These are phyloP conservation scores for Vandiemenella viatica DNA, from an alignment of 2,888 invertebrate genomes.

Conservation along the genomic window DNA sequence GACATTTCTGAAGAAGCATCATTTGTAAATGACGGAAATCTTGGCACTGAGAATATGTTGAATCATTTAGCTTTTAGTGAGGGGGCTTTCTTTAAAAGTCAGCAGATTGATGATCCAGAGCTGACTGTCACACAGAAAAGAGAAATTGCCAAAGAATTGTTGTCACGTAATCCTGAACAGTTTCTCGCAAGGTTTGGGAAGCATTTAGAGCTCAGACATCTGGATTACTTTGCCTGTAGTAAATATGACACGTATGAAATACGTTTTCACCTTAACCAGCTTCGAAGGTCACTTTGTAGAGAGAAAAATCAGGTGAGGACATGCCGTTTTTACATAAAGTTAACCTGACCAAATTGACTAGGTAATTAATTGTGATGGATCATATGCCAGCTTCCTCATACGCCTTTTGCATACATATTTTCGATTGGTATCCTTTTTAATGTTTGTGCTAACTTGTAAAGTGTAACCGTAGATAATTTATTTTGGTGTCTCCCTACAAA, in stretches of 20 bases:
- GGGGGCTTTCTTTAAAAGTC: conserved; percentile 60
- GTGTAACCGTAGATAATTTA: too few relatives aligned
- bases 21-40: neutral
- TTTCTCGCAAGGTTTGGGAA: conserved; percentile 69
- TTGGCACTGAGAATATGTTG: conserved; percentile 37
- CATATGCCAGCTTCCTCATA: too few relatives aligned
- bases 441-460: too few relatives aligned
- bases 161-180: conserved; percentile 45
- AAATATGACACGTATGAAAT: conserved; percentile 39
- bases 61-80: conserved; percentile 43
- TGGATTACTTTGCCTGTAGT: conserved; percentile 47
- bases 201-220: conserved; percentile 47
- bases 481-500: too few relatives aligned
- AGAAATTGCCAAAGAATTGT: conserved; percentile 46
- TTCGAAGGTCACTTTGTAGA: conserved; percentile 39
- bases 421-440: too few relatives aligned
- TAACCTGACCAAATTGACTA: neutral
- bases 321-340: neutral
- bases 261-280: conserved; percentile 44
- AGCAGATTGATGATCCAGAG: conserved; percentile 66
- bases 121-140: conserved; percentile 52
- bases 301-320: conserved; percentile 22
- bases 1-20: too few relatives aligned
- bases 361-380: neutral
- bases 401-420: too few relatives aligned